Conservation (phyloP, 2,113 vertebrate genomes). For the Tinamus guttatus region DNA sequence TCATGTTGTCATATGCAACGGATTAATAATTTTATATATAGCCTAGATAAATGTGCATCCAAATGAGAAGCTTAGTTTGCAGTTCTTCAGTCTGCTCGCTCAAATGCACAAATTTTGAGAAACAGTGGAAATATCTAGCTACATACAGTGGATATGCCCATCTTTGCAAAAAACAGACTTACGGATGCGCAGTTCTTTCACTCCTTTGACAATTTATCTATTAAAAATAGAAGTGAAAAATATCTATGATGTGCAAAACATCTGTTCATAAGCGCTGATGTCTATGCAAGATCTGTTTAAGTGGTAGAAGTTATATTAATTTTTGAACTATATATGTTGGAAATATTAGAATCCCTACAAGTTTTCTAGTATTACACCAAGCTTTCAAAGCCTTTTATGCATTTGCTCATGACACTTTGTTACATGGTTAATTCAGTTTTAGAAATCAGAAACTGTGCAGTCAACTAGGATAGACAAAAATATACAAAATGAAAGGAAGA, state of each 20-base stretch:
- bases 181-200: not conserved
- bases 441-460: not conserved
- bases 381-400: not conserved
- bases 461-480: not conserved
- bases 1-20: not conserved
- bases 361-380: not conserved
- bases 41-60: not conserved
- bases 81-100: not conserved
- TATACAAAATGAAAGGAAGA: not conserved
- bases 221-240: not conserved
- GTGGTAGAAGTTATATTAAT: not conserved
- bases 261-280: not conserved
- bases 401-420: not conserved
- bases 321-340: not conserved
- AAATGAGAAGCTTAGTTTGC: not conserved
- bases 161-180: not conserved
- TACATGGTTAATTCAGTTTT: not conserved
- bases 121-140: not conserved
- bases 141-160: not conserved
- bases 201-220: not conserved
- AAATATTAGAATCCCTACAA: not conserved
- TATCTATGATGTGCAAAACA: not conserved
- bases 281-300: not conserved
- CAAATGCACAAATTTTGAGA: rapidly evolving
- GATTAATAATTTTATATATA: not conserved